A percentile compares a stretch with the other conserved stretches of the same genome.
Conservation (phyloP, 2,888 invertebrate genomes). For the Andricus curvator region DNA sequence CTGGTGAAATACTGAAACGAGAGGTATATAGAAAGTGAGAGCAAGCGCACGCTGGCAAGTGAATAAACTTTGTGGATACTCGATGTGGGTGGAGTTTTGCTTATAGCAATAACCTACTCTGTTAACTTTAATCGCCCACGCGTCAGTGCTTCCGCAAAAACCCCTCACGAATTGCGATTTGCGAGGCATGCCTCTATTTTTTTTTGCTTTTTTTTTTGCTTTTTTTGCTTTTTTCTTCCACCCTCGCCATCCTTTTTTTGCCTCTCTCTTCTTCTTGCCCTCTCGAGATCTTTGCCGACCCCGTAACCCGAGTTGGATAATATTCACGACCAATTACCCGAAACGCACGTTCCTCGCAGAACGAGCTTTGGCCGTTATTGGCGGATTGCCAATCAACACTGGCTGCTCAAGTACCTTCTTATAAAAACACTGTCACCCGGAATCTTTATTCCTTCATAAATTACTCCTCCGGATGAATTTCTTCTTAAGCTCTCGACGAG, state of each 20-base stretch:
- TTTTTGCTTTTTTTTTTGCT: not conserved
- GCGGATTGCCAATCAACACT: conserved; percentile 59
- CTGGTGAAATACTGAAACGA: not conserved
- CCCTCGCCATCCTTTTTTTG: conserved; percentile 45
- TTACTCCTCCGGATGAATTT: conserved; percentile 37
- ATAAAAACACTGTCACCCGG: conserved; percentile 39
- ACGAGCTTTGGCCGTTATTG: conserved; percentile 56
- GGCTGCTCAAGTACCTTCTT: conserved; percentile 34
- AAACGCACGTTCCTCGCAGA: conserved; percentile 64
- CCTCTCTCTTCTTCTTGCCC: conserved; percentile 35
- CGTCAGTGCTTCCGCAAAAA: conserved; percentile 57
- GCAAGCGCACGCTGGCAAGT: not conserved
- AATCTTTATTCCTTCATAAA: conserved; percentile 38
- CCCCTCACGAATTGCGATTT: conserved; percentile 59
- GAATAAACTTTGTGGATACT: conserved; percentile 22
- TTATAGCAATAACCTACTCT: conserved; percentile 49
- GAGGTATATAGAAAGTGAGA: conserved; percentile 31
- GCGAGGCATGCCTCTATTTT: conserved; percentile 56
- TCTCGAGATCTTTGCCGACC: conserved; percentile 48
- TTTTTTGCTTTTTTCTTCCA: not conserved
- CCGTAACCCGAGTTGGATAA: conserved; percentile 57
- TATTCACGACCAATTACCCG: conserved; percentile 71
- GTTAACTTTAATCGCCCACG: conserved; percentile 54
- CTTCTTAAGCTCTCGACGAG: conserved; percentile 16
- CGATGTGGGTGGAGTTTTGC: conserved; percentile 35